phyloP scores from a whole-genome alignment of 2,113 vertebrate genomes.

The Notiomystis cincta region DNA sequence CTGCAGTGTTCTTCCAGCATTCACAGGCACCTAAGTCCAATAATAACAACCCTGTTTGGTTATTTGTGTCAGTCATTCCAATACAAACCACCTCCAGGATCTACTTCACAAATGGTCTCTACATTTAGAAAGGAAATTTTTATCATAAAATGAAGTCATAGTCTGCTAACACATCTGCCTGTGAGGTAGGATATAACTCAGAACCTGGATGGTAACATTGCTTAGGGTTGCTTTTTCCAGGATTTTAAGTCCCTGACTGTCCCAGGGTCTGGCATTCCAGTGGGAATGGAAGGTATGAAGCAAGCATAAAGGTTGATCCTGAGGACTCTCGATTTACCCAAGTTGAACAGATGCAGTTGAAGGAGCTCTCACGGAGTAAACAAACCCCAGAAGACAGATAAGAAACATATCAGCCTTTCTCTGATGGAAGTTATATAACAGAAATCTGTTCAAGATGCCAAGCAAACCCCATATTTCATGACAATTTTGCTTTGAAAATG shows the following conservation, averaged over 20 bases:
- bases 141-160: neutral
- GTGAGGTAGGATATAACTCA: neutral
- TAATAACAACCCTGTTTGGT: neutral
- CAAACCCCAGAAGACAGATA: neutral
- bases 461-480: neutral
- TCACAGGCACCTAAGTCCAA: neutral
- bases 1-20: neutral
- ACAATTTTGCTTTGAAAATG: neutral
- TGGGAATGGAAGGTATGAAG: neutral
- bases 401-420: neutral
- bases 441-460: neutral
- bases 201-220: neutral
- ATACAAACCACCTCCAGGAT: neutral
- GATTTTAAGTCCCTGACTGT: neutral
- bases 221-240: neutral
- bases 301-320: neutral
- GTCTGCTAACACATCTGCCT: neutral
- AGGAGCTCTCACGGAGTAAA: neutral
- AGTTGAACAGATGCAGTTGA: neutral
- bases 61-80: neutral
- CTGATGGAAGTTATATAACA: neutral
- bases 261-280: neutral
- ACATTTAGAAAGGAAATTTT: neutral
- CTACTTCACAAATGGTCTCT: neutral
- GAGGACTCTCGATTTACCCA: neutral